Evolutionary conservation across 2,797 vertebrate species (phyloP).

Genomic region (Pangasius krempfi): DNA sequence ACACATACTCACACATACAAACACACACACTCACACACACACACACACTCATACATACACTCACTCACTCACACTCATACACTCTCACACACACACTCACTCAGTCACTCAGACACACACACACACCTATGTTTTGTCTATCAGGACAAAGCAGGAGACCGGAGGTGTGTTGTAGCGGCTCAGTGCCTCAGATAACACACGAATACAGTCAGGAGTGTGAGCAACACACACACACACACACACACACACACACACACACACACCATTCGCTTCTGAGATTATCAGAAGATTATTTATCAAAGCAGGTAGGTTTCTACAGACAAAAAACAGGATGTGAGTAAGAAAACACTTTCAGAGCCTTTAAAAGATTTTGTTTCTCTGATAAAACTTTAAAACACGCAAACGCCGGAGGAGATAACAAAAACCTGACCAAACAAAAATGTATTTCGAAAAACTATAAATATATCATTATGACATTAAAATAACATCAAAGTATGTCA

Average conservation of each 20-base stretch:
- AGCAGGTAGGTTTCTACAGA: constrained; percentile 66
- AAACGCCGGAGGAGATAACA: not conserved
- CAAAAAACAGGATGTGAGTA: constrained; percentile 63
- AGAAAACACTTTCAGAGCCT: constrained; percentile 12
- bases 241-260: constrained; percentile 29
- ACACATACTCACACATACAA: not conserved
- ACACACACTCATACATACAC: not conserved
- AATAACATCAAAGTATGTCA: not conserved
- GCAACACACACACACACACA: constrained; percentile 19
- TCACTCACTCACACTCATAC: not conserved
- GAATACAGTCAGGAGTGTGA: not conserved
- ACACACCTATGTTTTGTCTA: constrained; percentile 77
- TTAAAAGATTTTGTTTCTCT: not conserved
- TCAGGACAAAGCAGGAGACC: constrained; percentile 63
- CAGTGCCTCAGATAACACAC: constrained; percentile 66
- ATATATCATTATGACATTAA: not conserved
- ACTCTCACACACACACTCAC: not conserved
- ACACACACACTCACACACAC: not conserved
- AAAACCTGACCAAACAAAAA: not conserved
- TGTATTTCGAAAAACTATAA: not conserved
- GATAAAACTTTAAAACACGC: constrained; percentile 8
- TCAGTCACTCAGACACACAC: not conserved
- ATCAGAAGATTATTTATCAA: constrained; percentile 61
- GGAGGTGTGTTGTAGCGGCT: constrained; percentile 65
- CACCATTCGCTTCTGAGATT: constrained; percentile 68